Percentiles rank a stretch among this genome's conserved stretches.
phyloP scores from a whole-genome alignment of 2,888 invertebrate genomes.

The Latrodectus hesperus region DNA sequence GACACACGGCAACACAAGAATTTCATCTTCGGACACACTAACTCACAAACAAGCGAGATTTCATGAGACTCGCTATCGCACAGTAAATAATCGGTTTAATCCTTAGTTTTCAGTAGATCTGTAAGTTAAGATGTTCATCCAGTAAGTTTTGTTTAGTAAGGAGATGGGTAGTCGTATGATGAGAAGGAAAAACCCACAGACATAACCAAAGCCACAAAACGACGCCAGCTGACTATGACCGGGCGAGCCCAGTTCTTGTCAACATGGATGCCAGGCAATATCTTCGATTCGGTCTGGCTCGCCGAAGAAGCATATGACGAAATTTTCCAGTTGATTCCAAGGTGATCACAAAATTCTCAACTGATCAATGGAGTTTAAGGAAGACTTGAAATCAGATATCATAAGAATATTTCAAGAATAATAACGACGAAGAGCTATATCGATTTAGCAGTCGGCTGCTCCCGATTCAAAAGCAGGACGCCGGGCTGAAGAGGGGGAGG shows the following conservation, averaged over 20 bases:
- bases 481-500: slow-evolving; percentile 41
- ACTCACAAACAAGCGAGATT: slow-evolving; percentile 17
- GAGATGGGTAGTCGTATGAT: background rate
- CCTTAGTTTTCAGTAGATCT: slow-evolving; percentile 22
- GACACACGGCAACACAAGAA: slow-evolving; percentile 53
- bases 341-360: slow-evolving; percentile 22
- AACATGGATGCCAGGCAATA: slow-evolving; percentile 64
- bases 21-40: slow-evolving; percentile 52
- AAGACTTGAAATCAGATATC: slow-evolving; percentile 29
- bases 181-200: slow-evolving; percentile 41
- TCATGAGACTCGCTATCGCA: background rate
- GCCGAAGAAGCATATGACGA: background rate
- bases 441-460: slow-evolving; percentile 58
- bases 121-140: background rate
- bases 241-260: slow-evolving; percentile 69
- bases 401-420: slow-evolving; percentile 10
- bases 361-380: slow-evolving; percentile 1
- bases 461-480: slow-evolving; percentile 58
- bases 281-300: slow-evolving; percentile 36
- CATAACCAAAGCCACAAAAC: slow-evolving; percentile 53
- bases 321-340: background rate
- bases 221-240: slow-evolving; percentile 68
- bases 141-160: background rate
- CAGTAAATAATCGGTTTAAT: slow-evolving; percentile 29
- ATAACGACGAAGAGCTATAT: slow-evolving; percentile 60